A percentile compares a stretch with the other conserved stretches of the same genome.
phyloP scores from a whole-genome alignment of 2,888 invertebrate species.

The Pyrocoelia pectoralis region DNA sequence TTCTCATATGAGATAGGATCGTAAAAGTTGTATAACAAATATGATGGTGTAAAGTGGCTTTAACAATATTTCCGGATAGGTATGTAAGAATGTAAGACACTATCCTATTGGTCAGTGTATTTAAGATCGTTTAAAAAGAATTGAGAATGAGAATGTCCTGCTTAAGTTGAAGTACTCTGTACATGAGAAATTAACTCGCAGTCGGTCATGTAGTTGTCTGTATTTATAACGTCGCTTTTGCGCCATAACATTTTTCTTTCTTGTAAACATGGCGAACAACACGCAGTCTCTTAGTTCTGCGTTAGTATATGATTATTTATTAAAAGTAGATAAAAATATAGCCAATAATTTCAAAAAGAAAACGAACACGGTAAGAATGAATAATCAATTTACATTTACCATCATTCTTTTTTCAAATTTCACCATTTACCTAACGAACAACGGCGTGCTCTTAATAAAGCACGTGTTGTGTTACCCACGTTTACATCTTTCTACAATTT shows the following conservation, averaged over 20 bases:
- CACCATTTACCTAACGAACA: no score
- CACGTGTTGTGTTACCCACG: background rate
- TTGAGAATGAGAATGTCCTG: no score
- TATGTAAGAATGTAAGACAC: no score
- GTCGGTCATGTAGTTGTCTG: background rate
- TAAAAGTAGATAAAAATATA: constrained; percentile 69
- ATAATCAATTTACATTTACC: background rate
- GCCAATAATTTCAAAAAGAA: constrained; percentile 75
- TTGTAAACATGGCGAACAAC: constrained; percentile 55
- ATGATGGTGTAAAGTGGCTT: no score
- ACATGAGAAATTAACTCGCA: no score
- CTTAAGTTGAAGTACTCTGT: no score
- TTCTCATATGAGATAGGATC: no score
- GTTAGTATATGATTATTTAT: constrained; percentile 72
- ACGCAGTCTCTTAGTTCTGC: constrained; percentile 62
- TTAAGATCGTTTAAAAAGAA: no score
- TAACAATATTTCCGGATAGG: no score
- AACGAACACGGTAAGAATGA: constrained; percentile 75
- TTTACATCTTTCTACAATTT: background rate
- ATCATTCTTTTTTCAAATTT: no score
- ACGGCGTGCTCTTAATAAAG: background rate
- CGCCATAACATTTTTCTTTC: constrained; percentile 10
- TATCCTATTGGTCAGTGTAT: no score
- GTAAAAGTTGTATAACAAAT: no score
- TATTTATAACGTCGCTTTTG: constrained; percentile 6